Base-by-base conservation (phyloP, 1,140 invertebrate genomes). In the Aporrectodea caliginosa region DNA sequence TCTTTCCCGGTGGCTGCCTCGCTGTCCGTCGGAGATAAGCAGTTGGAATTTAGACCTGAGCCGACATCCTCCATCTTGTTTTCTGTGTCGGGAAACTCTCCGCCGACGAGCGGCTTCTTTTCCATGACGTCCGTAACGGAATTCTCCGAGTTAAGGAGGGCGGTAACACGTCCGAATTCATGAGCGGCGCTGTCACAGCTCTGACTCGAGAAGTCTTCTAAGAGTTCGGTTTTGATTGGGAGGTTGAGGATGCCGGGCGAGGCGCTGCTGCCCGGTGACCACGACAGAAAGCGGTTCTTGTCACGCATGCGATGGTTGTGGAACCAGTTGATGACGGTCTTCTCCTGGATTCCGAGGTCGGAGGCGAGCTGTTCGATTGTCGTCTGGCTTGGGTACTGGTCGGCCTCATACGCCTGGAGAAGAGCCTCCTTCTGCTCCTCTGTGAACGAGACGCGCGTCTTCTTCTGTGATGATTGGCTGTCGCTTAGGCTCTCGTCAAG, bases 251-350 rank as follows among this genome's bases (percentile, higher is more conserved):
- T n/a, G n/a, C n/a, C n/a, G n/a, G n/a, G n/a, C n/a, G n/a, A n/a
- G n/a, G n/a, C n/a, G n/a, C n/a, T n/a, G n/a, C n/a, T n/a, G n/a
- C n/a, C n/a, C n/a, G n/a, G n/a, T n/a, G n/a, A n/a, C n/a, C n/a
- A 1, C 14, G 73, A n/a, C 33, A 32, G 30, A 33, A 74, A 74
- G n/a, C 73, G 31, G 22, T 27, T 1, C 88, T 99, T 99, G 84
- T 98, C 91, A 76, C 98, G 91, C 95, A 99, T 99, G 79, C 97
- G 92, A 89, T 99, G 97, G 88, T 99, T 99, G 89, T 99, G 97
- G 91, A 99, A 99, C 97, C 97, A 99, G 87, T 99, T 99, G 27
- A 88, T 85, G 80, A 99, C 98, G 68, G 97, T 99, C 82, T 97
- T 91, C 16, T 96, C 93, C 0, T 95, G 95, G n/a, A 99, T 89